phyloP scores from a whole-genome alignment of 2,797 vertebrate species.

The Emys orbicularis region DNA sequence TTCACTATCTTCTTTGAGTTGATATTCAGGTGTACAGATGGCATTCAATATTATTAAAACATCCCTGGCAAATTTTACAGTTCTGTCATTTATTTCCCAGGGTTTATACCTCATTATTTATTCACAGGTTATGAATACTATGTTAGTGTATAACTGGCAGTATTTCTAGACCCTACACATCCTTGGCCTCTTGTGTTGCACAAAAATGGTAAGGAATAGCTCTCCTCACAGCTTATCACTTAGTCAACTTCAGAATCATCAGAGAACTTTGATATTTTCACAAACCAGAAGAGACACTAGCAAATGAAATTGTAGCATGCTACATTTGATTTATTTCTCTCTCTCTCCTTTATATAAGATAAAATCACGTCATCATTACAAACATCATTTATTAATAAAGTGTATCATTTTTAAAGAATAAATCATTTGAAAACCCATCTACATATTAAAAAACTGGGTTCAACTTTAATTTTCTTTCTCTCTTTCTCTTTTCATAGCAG shows the following conservation, averaged over 20 bases:
- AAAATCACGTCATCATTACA: constrained; percentile 55
- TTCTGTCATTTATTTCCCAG: not conserved
- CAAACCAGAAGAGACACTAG: not conserved
- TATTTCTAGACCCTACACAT: not conserved
- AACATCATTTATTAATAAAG: constrained; percentile 58
- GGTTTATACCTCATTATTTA: not conserved
- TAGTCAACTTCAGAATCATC: not conserved
- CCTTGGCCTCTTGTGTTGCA: not conserved
- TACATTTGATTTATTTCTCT: constrained; percentile 3
- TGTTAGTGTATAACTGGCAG: not conserved
- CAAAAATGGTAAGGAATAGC: not conserved
- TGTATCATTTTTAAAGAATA: constrained; percentile 47
- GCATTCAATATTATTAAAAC: not conserved
- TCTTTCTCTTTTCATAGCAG: constrained; percentile 46
- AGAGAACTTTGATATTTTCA: not conserved
- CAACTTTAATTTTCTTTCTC: constrained; percentile 47
- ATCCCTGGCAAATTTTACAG: not conserved
- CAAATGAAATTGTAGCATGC: not conserved
- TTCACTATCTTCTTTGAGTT: not conserved
- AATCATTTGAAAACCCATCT: constrained; percentile 59
- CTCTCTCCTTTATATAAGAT: constrained; percentile 45
- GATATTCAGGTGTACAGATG: not conserved
- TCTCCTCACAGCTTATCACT: not conserved
- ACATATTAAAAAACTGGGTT: constrained; percentile 5
- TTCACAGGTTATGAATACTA: not conserved